Evolutionary conservation across 2,113 vertebrate genomes (phyloP).

Genomic region (Seriola aureovittata): DNA sequence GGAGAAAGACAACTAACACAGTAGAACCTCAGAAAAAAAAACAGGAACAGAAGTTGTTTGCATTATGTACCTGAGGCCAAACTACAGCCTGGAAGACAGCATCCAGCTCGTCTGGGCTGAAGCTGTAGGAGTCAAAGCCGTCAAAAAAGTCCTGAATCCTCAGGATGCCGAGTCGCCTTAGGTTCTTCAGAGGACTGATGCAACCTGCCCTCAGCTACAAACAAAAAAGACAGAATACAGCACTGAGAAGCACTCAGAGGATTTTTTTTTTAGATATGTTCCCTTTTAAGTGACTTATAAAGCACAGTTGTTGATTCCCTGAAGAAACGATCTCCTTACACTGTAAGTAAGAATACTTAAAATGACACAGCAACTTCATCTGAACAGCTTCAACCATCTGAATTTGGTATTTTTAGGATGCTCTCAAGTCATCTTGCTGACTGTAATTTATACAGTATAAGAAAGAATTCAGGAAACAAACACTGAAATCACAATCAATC

Average conservation of each 20-base stretch:
- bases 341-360: no score
- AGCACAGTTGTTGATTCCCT: no score
- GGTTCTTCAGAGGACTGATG: conserved; percentile 93
- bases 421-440: neutral
- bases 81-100: conserved; percentile 91
- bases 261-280: no score
- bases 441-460: neutral
- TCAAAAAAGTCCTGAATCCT: conserved; percentile 92
- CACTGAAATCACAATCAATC: neutral
- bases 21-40: neutral
- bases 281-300: no score
- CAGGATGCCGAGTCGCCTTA: conserved; percentile 92
- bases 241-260: no score
- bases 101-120: conserved; percentile 91
- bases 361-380: neutral
- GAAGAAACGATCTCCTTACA: no score
- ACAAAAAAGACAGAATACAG: neutral
- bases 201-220: conserved; percentile 89
- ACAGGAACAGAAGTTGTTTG: neutral
- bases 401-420: neutral
- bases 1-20: neutral
- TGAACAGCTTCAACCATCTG: neutral
- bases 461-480: neutral
- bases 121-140: conserved; percentile 90
- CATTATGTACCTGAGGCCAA: conserved; percentile 91